phyloP scores from a whole-genome alignment of 2,888 invertebrate genomes.

The Caenorhabditis becei region DNA sequence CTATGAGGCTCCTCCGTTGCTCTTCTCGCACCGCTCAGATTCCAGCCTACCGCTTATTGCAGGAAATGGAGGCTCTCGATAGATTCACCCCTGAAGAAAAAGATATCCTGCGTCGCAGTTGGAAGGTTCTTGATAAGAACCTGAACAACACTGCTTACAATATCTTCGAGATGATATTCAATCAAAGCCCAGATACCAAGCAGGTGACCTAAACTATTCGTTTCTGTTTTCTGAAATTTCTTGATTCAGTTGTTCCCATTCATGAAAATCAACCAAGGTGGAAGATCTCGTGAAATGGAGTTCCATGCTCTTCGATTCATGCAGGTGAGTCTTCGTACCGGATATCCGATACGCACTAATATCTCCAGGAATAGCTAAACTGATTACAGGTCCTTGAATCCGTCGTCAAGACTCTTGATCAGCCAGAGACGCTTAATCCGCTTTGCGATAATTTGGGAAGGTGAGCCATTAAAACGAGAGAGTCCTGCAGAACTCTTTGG shows the following conservation, averaged over 20 bases:
- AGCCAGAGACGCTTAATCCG: slow-evolving; percentile 67
- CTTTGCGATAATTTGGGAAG: slow-evolving; percentile 74
- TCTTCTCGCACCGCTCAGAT: background rate
- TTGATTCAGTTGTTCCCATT: slow-evolving; percentile 74
- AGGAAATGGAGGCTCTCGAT: slow-evolving; percentile 67
- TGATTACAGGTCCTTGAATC: slow-evolving; percentile 72
- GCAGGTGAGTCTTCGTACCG: slow-evolving; percentile 63
- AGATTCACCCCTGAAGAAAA: slow-evolving; percentile 65
- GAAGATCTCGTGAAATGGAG: slow-evolving; percentile 69
- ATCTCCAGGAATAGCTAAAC: background rate
- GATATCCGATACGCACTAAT: background rate
- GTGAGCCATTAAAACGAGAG: slow-evolving; percentile 14
- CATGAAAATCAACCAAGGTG: slow-evolving; percentile 67
- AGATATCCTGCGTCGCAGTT: slow-evolving; percentile 59
- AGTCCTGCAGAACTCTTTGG: background rate
- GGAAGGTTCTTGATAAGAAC: slow-evolving; percentile 68
- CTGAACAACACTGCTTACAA: slow-evolving; percentile 69
- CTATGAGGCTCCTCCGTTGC: slow-evolving; percentile 8
- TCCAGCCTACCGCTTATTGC: background rate
- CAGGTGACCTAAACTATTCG: slow-evolving; percentile 49
- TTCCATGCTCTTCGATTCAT: slow-evolving; percentile 74
- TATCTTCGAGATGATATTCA: slow-evolving; percentile 77
- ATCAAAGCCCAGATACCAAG: slow-evolving; percentile 75
- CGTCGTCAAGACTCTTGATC: slow-evolving; percentile 70
- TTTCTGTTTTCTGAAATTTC: background rate